Base-by-base conservation (phyloP, 2,113 vertebrate genomes). In the Triplophysa siluroides region DNA sequence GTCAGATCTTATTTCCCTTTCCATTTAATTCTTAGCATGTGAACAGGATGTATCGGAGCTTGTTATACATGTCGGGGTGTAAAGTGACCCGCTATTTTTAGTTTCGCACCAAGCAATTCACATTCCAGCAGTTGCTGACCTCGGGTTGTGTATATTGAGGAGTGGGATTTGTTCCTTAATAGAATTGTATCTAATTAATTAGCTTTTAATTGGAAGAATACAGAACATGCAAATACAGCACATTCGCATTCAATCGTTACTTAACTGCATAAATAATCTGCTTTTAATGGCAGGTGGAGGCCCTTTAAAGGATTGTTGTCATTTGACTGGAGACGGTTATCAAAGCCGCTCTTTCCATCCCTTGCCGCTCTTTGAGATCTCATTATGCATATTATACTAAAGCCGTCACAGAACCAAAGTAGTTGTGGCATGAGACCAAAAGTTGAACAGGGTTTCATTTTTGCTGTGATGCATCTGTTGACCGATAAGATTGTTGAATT, bases 131-230 rank as follows among this genome's bases (percentile, higher is more conserved):
- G 84, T 78, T 84, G 68, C 70, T 90, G 91, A 93, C 91, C 92
- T 85, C 64, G 69, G 88, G 88, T 90, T 91, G 89, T 92, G 88
- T 91, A 83, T 92, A 93, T 93, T 92, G 92, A 93, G 92, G 90
- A 93, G 88, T 87, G 88, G 88, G 90, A 92, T 92, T 93, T 92
- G 91, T 92, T 90, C 89, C 89, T 90, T 92, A 93, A 93, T 92
- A 92, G 92, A 93, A 93, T 91, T 93, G 91, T 91, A 91, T 92
- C 91, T 91, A 92, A 93, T 94, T 92, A 92, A 93, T 93, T 93
- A 91, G 91, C 89, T 93, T 93, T 92, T 92, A 92, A 93, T 93
- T 93, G 90, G 82, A 84, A 88, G 87, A 92, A 90, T 87, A 89
- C 88, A 81, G 88, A 91, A 89, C 90, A 92, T 93, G 93, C 91